These are phyloP conservation scores for Hippocampus zosterae DNA, from an alignment of 2,113 vertebrate species.

Conservation along the genomic window DNA sequence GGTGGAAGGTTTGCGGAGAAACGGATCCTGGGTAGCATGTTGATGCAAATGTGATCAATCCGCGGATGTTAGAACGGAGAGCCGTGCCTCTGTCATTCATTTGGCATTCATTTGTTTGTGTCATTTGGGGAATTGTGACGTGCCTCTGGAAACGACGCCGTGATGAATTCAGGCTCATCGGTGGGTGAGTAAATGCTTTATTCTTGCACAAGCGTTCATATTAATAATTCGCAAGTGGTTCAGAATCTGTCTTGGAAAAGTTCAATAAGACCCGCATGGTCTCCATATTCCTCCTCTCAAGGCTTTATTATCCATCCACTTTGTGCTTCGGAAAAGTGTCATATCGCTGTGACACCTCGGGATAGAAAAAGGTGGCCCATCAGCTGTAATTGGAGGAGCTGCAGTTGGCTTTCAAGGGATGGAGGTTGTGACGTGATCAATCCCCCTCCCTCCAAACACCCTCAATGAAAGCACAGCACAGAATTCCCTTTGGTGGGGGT, in stretches of 20 bases:
- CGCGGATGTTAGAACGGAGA: neutral
- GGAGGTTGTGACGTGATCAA: constrained; percentile 47
- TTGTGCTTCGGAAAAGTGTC: constrained; percentile 29
- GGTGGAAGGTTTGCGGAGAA: neutral
- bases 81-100: neutral
- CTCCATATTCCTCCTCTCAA: constrained; percentile 39
- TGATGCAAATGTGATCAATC: neutral
- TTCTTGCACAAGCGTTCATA: constrained; percentile 65
- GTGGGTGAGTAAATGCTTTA: constrained; percentile 68
- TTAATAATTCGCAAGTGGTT: constrained; percentile 70
- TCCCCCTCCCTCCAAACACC: constrained; percentile 9
- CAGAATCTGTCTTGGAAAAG: constrained; percentile 65
- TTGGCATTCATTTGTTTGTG: constrained; percentile 30
- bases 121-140: constrained; percentile 59
- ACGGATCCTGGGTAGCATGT: neutral
- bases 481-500: constrained; percentile 27
- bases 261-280: constrained; percentile 43
- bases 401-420: constrained; percentile 47
- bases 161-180: constrained; percentile 72
- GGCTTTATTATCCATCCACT: constrained; percentile 15
- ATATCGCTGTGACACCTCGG: constrained; percentile 33
- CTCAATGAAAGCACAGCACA: constrained; percentile 38
- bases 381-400: constrained; percentile 65
- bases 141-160: constrained; percentile 49
- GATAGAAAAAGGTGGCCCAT: constrained; percentile 56